Evolutionary conservation across 2,113 vertebrate species (phyloP).

Genomic region (Engraulis encrasicolus): DNA sequence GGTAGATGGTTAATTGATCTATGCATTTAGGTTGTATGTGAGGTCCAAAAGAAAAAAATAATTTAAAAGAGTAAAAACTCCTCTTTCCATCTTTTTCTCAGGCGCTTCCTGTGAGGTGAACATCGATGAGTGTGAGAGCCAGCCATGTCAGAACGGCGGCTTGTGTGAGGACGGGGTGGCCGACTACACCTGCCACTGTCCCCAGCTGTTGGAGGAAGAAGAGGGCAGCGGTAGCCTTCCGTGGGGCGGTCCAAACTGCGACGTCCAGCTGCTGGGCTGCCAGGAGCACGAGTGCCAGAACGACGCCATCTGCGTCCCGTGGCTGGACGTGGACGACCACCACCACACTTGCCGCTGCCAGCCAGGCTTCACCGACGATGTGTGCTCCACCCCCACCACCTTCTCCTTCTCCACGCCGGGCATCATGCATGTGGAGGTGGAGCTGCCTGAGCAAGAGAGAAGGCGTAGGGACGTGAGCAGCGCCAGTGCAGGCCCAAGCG

Average conservation of each 20-base stretch:
- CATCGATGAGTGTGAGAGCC: conserved; percentile 85
- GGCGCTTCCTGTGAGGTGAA: conserved; percentile 84
- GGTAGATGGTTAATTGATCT: neutral
- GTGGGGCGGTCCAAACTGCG: conserved; percentile 87
- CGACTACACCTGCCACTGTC: conserved; percentile 85
- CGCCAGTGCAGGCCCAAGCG: conserved; percentile 32
- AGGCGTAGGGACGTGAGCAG: conserved; percentile 53
- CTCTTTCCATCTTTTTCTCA: conserved; percentile 55
- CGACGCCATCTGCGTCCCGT: conserved; percentile 83
- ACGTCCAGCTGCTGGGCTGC: conserved; percentile 82
- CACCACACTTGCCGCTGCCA: conserved; percentile 82
- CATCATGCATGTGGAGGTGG: conserved; percentile 73
- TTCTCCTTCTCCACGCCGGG: conserved; percentile 84
- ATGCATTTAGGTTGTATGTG: neutral
- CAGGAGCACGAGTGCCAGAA: conserved; percentile 82
- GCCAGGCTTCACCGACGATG: conserved; percentile 81
- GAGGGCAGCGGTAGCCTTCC: conserved; percentile 65
- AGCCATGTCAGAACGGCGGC: conserved; percentile 87
- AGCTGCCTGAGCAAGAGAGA: conserved; percentile 50
- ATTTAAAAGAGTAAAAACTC: neutral
- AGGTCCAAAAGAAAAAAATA: neutral
- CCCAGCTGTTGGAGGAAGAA: conserved; percentile 61
- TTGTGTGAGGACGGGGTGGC: conserved; percentile 82
- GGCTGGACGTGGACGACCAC: conserved; percentile 74
- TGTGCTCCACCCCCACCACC: conserved; percentile 86